phyloP scores from a whole-genome alignment of 1,140 invertebrate species.

The Drosophila pachea region DNA sequence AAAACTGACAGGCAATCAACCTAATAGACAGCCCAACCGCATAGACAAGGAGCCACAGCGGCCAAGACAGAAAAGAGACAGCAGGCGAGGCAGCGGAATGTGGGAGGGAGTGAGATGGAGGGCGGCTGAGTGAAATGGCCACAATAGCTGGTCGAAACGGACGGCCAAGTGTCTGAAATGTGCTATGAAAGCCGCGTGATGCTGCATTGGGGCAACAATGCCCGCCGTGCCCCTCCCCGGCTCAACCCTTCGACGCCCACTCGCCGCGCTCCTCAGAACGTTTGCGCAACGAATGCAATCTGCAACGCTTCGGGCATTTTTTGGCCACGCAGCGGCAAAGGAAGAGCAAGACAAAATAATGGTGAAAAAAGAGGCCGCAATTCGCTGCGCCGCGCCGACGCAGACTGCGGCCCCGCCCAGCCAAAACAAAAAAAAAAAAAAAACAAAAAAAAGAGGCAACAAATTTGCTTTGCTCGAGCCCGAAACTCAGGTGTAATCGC shows the following conservation, averaged over 20 bases:
- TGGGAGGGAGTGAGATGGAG: background rate
- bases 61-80: background rate
- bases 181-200: slow-evolving; percentile 63
- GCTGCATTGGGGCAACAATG: slow-evolving; percentile 49
- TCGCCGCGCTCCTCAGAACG: background rate
- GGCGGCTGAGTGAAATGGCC: background rate
- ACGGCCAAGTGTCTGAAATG: slow-evolving; percentile 60
- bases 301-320: slow-evolving; percentile 72
- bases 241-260: too few species aligned
- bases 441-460: slow-evolving; percentile 37
- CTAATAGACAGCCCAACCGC: slow-evolving; percentile 39
- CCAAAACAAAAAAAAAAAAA: too few species aligned
- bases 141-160: slow-evolving; percentile 18
- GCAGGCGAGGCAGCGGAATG: too few species aligned
- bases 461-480: slow-evolving; percentile 43
- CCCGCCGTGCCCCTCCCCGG: slow-evolving; percentile 12
- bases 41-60: background rate
- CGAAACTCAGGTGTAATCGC: too few species aligned
- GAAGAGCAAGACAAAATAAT: background rate
- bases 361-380: slow-evolving; percentile 42
- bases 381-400: slow-evolving; percentile 48
- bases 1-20: slow-evolving; percentile 54
- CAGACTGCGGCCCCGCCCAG: slow-evolving; percentile 19
- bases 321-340: slow-evolving; percentile 45
- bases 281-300: slow-evolving; percentile 72